These are phyloP conservation scores for Naso thynnoides DNA, from an alignment of 2,797 vertebrate species.

Conservation along the genomic window DNA sequence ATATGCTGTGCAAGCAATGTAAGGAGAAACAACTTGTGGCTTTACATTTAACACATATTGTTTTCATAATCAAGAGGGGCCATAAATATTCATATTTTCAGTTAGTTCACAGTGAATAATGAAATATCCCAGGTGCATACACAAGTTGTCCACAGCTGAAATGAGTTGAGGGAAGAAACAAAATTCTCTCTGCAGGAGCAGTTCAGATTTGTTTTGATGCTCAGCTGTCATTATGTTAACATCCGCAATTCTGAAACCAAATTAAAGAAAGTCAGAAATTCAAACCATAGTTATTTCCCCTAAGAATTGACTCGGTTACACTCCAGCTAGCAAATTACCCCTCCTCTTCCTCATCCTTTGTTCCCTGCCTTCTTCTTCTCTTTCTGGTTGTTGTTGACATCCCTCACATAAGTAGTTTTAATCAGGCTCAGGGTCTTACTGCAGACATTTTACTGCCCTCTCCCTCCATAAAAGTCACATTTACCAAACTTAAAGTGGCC, in stretches of 20 bases:
- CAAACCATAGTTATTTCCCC: constrained; percentile 28
- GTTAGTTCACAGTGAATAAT: constrained; percentile 22
- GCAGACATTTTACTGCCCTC: constrained; percentile 41
- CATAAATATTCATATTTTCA: constrained; percentile 43
- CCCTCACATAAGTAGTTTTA: constrained; percentile 36
- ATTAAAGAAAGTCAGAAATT: constrained; percentile 28
- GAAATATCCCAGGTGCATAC: constrained; percentile 15
- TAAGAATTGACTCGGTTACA: constrained; percentile 36
- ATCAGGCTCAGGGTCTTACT: constrained; percentile 45
- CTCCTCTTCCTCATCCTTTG: constrained; percentile 6
- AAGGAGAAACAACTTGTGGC: background rate
- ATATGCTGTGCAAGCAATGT: background rate
- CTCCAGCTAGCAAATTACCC: constrained; percentile 37
- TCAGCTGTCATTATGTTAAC: constrained; percentile 28
- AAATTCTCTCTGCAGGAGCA: background rate
- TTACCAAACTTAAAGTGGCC: constrained; percentile 62
- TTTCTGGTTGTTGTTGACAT: constrained; percentile 36
- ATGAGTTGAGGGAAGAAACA: background rate
- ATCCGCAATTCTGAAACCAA: constrained; percentile 28
- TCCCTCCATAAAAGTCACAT: constrained; percentile 58
- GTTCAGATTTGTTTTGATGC: constrained; percentile 23
- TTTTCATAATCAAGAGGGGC: background rate
- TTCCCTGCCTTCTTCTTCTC: background rate
- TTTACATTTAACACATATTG: background rate
- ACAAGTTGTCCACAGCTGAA: constrained; percentile 17